These are phyloP conservation scores for Cosmia trapezina DNA, from an alignment of 2,888 invertebrate genomes.

Conservation along the genomic window DNA sequence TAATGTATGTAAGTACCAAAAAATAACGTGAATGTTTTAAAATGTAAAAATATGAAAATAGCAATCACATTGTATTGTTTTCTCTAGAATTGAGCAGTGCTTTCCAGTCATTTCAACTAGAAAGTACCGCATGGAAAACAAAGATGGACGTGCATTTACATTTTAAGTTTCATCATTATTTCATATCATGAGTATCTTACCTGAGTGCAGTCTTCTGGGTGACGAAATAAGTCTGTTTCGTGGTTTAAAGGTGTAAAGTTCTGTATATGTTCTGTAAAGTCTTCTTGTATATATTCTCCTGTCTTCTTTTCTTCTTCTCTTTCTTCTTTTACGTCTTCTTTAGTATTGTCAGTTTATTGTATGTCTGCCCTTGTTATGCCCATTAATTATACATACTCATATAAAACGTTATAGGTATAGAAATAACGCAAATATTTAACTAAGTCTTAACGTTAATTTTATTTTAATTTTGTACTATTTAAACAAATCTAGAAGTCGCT, in stretches of 20 bases:
- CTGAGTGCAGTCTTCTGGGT: slow-evolving; percentile 51
- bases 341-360: slow-evolving; percentile 80
- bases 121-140: slow-evolving; percentile 20
- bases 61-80: not conserved
- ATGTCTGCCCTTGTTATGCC: slow-evolving; percentile 83
- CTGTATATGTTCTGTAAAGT: slow-evolving; percentile 60
- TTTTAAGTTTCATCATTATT: slow-evolving; percentile 15
- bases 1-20: slow-evolving; percentile 6
- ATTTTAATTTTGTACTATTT: slow-evolving; percentile 89
- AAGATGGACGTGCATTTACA: slow-evolving; percentile 9
- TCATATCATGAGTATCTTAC: slow-evolving; percentile 53
- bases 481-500: slow-evolving; percentile 89
- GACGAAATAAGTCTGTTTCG: slow-evolving; percentile 42
- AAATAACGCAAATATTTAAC: slow-evolving; percentile 88
- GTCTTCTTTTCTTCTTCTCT: slow-evolving; percentile 54
- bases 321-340: slow-evolving; percentile 68
- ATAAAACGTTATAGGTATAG: slow-evolving; percentile 89
- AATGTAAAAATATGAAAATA: slow-evolving; percentile 1
- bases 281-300: slow-evolving; percentile 62
- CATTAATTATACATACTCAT: slow-evolving; percentile 85
- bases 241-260: slow-evolving; percentile 60
- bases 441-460: slow-evolving; percentile 89
- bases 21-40: slow-evolving; percentile 5
- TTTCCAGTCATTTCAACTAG: not conserved
- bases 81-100: not conserved